Evolutionary conservation across 2,113 vertebrate genomes (phyloP), one percentile per base, ranked within the genome.

Genomic region (Muntiacus muntjak): DNA sequence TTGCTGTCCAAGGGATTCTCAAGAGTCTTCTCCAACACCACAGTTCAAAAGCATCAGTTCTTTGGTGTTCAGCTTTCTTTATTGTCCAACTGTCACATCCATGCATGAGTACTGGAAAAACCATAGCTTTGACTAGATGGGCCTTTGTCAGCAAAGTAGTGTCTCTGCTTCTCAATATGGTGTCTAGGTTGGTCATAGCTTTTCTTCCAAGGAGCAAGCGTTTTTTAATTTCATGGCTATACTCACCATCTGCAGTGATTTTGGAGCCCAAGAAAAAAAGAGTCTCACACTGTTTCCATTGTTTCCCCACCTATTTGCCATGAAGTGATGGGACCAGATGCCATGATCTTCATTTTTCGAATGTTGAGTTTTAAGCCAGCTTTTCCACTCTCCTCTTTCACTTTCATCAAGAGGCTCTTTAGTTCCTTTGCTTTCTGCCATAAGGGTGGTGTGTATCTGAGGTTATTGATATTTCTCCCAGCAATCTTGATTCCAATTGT

Each of bases 51-150:
- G 19, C 67, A 71, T 71, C 67, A 71, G 1, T 71, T 71, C 19
- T 71, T 40, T 40, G 19, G 11, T 23, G 36, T 19, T 71, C n/a
- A 40, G n/a, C n/a, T 71, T 71, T 71, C n/a, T 71, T 36, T 71
- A 71, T 71, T 0, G 0, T 40, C 19, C 67, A 71, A 11, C 10
- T 36, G 19, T 71, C 67, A 23, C 10, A 71, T 40, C 67, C 67
- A 71, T 71, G n/a, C 67, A 23, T 40, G 17, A 11, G 19, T 36
- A 40, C n/a, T 40, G 67, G n/a, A 23, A 40, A 71, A 40, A 71
- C 9, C 67, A 19, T 71, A 71, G n/a, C 19, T 71, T 40, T 71
- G n/a, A 71, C n/a, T 71, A 71, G 9, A 36, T 36, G 67, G n/a
- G n/a, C 10, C 64, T 71, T 71, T 71, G 64, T 71, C 67, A 71